phyloP scores from a whole-genome alignment of 1,140 invertebrate species.

The Drosophila neocordata region DNA sequence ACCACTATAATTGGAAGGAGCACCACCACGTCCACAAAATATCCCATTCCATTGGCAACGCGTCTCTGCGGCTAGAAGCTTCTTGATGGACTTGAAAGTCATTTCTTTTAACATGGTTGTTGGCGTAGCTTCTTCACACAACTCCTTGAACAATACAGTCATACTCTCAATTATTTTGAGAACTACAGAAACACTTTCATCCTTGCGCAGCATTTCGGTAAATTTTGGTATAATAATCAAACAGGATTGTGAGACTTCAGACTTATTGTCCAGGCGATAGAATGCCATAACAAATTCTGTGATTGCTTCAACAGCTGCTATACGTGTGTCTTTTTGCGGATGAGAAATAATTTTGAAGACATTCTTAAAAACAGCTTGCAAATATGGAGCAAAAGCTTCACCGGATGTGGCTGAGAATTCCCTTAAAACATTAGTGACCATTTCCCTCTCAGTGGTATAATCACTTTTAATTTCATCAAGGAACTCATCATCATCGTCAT shows the following conservation, averaged over 20 bases:
- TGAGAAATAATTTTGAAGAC: conserved; percentile 88
- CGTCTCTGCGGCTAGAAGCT: too few species aligned
- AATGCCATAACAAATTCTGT: conserved; percentile 88
- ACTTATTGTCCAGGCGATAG: conserved; percentile 84
- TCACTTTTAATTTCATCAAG: conserved; percentile 88
- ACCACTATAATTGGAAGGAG: conserved; percentile 50
- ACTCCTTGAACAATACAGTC: conserved; percentile 85
- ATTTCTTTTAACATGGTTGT: too few species aligned
- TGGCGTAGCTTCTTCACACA: too few species aligned
- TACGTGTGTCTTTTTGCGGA: conserved; percentile 88
- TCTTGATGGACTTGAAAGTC: too few species aligned
- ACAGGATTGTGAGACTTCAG: conserved; percentile 82
- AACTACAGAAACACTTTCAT: conserved; percentile 88
- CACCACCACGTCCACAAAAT: too few species aligned
- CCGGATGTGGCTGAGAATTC: conserved; percentile 88
- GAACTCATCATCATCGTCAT: conserved; percentile 69
- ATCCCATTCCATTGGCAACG: too few species aligned
- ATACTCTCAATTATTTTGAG: conserved; percentile 87
- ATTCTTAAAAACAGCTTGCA: conserved; percentile 87
- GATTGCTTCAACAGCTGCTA: conserved; percentile 86
- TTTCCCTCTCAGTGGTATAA: conserved; percentile 91
- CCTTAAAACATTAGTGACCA: conserved; percentile 88
- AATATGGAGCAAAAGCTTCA: conserved; percentile 87
- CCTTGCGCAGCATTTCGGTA: conserved; percentile 86
- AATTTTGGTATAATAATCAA: conserved; percentile 87